phyloP scores from a whole-genome alignment of 1,140 invertebrate species.

The Scaptomyza graminum region DNA sequence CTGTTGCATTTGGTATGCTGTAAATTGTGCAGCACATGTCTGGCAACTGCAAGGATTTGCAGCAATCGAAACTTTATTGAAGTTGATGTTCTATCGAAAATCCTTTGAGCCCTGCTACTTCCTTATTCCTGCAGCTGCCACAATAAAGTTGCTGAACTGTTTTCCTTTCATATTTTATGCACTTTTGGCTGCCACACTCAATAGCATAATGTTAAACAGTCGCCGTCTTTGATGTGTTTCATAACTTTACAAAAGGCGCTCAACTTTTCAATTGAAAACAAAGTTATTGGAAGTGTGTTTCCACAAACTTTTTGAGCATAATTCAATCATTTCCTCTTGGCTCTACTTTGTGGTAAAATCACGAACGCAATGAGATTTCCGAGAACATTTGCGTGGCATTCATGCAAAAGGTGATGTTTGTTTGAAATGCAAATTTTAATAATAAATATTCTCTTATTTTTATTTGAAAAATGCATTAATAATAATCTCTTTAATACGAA shows the following conservation, averaged over 20 bases:
- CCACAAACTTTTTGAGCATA: conserved; percentile 53
- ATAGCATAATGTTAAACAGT: conserved; percentile 41
- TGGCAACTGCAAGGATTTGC: conserved; percentile 20
- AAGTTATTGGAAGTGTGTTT: conserved; percentile 61
- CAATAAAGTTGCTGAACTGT: conserved; percentile 27
- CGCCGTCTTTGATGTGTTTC: conserved; percentile 38
- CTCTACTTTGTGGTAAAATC: conserved; percentile 24
- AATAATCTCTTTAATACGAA: no score
- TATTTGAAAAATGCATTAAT: no score
- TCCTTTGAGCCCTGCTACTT: conserved; percentile 27
- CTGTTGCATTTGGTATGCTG: no score
- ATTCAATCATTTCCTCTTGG: conserved; percentile 56
- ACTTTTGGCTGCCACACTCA: conserved; percentile 34
- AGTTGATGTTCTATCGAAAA: conserved; percentile 37
- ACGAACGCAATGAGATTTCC: conserved; percentile 41
- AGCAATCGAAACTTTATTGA: conserved; percentile 53
- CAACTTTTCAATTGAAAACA: conserved; percentile 45
- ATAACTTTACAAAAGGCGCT: conserved; percentile 20
- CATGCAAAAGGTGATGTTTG: not conserved
- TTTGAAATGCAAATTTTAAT: no score
- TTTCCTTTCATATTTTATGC: conserved; percentile 38
- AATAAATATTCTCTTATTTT: not conserved
- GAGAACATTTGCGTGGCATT: conserved; percentile 28
- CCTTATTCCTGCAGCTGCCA: conserved; percentile 39
- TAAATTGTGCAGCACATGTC: conserved; percentile 7